These are phyloP conservation scores for Drosophila peninsularis DNA, from an alignment of 2,888 invertebrate genomes.

Conservation along the genomic window DNA sequence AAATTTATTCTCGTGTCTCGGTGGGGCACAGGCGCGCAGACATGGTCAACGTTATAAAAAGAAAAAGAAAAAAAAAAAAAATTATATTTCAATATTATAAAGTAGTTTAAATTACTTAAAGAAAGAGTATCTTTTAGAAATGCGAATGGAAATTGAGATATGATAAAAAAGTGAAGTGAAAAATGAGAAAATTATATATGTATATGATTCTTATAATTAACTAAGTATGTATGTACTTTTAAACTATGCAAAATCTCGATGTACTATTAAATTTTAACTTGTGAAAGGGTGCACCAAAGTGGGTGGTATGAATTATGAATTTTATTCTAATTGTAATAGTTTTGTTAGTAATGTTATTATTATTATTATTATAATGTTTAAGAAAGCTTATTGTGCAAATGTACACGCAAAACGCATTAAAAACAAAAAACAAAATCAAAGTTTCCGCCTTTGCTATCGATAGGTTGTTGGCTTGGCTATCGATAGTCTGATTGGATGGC, in stretches of 20 bases:
- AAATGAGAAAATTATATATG: slow-evolving; percentile 37
- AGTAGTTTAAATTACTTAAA: slow-evolving; percentile 56
- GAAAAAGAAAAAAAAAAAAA: slow-evolving; percentile 5
- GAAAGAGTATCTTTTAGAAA: slow-evolving; percentile 54
- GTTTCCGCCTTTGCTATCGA: slow-evolving; percentile 24
- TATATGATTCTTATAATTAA: slow-evolving; percentile 52
- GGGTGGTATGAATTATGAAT: slow-evolving; percentile 71
- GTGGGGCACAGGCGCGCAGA: slow-evolving; percentile 14
- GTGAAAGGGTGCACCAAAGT: slow-evolving; percentile 49
- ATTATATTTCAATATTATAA: slow-evolving; percentile 53
- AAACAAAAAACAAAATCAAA: slow-evolving; percentile 61
- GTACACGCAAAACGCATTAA: slow-evolving; percentile 77
- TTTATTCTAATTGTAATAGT: slow-evolving; percentile 80
- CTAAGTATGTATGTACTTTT: slow-evolving; percentile 66
- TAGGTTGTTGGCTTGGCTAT: background rate
- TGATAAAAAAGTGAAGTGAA: slow-evolving; percentile 4
- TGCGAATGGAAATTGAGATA: slow-evolving; percentile 36
- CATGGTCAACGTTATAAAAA: slow-evolving; percentile 43
- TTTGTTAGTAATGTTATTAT: slow-evolving; percentile 83
- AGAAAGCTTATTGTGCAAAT: slow-evolving; percentile 77
- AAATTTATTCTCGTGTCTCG: slow-evolving; percentile 61
- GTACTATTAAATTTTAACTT: slow-evolving; percentile 78
- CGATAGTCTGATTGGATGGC: slow-evolving; percentile 14
- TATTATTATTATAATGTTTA: slow-evolving; percentile 68
- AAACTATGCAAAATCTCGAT: slow-evolving; percentile 78